Percentiles rank a stretch among this genome's conserved stretches.
phyloP scores from a whole-genome alignment of 2,797 vertebrate genomes.

The Protosalanx chinensis region DNA sequence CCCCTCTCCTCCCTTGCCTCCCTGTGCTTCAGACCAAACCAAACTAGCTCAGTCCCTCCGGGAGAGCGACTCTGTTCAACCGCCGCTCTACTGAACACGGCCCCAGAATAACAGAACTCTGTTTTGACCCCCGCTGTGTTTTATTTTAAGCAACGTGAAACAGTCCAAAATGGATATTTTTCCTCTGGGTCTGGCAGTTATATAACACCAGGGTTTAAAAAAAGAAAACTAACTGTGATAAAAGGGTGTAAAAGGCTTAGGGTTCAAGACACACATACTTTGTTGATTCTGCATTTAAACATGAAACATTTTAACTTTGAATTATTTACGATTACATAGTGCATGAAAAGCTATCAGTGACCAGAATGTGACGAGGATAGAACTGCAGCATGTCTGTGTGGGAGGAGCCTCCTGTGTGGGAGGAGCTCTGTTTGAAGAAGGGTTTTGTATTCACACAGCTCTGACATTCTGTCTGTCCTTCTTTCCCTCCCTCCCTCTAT shows the following conservation, averaged over 20 bases:
- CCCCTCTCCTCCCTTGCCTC: background rate
- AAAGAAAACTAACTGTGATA: background rate
- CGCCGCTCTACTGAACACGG: constrained; percentile 16
- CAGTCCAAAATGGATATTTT: constrained; percentile 5
- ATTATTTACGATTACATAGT: constrained; percentile 33
- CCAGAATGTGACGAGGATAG: background rate
- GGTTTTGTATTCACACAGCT: constrained; percentile 22
- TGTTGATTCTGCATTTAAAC: constrained; percentile 1
- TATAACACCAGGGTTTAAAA: constrained; percentile 4
- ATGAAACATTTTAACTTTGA: constrained; percentile 12
- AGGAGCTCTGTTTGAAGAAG: constrained; percentile 14
- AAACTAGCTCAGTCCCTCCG: constrained; percentile 19
- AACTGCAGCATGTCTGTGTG: constrained; percentile 9
- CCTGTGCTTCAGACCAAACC: background rate
- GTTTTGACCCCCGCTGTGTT: constrained; percentile 16
- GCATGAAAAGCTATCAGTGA: background rate
- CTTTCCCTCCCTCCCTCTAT: background rate
- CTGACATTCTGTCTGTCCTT: constrained; percentile 10
- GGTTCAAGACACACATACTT: too few species aligned
- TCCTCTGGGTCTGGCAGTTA: constrained; percentile 15
- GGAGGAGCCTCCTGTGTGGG: background rate
- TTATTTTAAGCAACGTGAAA: constrained; percentile 23
- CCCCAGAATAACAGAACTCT: constrained; percentile 45
- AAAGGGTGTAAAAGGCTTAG: background rate
- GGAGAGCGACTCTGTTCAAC: constrained; percentile 14